phyloP scores from a whole-genome alignment of 2,888 invertebrate genomes.

The Strigamia crassipes region DNA sequence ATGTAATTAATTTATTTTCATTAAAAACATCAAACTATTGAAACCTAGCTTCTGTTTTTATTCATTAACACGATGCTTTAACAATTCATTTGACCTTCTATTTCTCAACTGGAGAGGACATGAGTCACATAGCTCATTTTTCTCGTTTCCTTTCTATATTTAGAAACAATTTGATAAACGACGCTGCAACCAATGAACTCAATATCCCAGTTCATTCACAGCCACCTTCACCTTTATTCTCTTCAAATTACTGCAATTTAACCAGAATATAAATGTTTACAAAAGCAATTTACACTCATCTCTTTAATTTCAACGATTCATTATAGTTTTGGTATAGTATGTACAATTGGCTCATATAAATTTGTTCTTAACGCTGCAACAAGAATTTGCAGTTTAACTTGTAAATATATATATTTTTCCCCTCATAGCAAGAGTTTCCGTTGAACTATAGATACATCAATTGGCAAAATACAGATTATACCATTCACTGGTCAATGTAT shows the following conservation, averaged over 20 bases:
- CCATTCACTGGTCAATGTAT: background rate
- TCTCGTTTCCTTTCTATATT: background rate
- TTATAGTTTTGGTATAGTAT: background rate
- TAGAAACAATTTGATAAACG: background rate
- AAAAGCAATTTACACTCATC: background rate
- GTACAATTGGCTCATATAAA: background rate
- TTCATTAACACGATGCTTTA: background rate
- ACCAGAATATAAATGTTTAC: background rate
- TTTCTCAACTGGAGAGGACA: background rate
- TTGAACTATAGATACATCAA: background rate
- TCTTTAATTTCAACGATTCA: background rate
- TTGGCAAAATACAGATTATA: background rate
- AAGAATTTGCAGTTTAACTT: background rate
- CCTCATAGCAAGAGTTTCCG: background rate
- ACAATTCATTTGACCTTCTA: background rate
- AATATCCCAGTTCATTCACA: background rate
- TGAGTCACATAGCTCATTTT: background rate
- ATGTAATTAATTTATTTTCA: background rate
- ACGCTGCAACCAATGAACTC: background rate
- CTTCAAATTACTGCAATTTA: background rate
- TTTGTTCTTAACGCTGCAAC: background rate
- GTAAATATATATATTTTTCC: background rate
- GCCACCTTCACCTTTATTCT: background rate
- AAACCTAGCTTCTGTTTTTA: background rate
- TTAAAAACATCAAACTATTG: background rate